Conservation (phyloP, 2,888 invertebrate species). For the Lithosia quadra region DNA sequence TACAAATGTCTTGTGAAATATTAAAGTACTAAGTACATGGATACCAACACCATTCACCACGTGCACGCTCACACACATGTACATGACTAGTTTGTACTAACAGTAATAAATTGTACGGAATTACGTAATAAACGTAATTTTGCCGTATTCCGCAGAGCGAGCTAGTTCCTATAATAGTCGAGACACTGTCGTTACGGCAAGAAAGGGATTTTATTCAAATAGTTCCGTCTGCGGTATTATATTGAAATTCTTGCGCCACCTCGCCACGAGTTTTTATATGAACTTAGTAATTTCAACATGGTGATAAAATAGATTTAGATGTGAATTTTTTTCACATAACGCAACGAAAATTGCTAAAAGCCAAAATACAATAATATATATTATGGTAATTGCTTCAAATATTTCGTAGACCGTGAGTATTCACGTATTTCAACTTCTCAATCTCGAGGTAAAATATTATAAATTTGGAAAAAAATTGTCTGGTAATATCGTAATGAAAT, state of each 20-base stretch:
- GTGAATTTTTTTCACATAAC: neutral
- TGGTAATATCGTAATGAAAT: too few relatives aligned
- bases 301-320: neutral
- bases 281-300: conserved; percentile 14
- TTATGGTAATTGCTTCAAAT: too few relatives aligned
- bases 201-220: conserved; percentile 65
- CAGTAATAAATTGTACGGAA: conserved; percentile 41
- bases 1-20: neutral
- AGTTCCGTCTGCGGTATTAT: conserved; percentile 52
- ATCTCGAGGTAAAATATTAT: too few relatives aligned
- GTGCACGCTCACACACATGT: neutral
- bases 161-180: conserved; percentile 44
- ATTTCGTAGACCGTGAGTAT: too few relatives aligned
- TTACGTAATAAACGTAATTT: conserved; percentile 47
- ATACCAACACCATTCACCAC: neutral
- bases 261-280: conserved; percentile 17
- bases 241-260: conserved; percentile 50
- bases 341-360: neutral
- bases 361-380: too few relatives aligned
- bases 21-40: neutral
- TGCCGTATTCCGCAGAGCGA: conserved; percentile 42
- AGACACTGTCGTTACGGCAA: conserved; percentile 47
- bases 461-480: too few relatives aligned
- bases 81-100: conserved; percentile 4
- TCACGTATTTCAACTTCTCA: too few relatives aligned